Percentiles rank a stretch among this genome's conserved stretches.
These are phyloP conservation scores for Aradophagus sp. DNA, from an alignment of 1,140 invertebrate genomes.

Conservation along the genomic window DNA sequence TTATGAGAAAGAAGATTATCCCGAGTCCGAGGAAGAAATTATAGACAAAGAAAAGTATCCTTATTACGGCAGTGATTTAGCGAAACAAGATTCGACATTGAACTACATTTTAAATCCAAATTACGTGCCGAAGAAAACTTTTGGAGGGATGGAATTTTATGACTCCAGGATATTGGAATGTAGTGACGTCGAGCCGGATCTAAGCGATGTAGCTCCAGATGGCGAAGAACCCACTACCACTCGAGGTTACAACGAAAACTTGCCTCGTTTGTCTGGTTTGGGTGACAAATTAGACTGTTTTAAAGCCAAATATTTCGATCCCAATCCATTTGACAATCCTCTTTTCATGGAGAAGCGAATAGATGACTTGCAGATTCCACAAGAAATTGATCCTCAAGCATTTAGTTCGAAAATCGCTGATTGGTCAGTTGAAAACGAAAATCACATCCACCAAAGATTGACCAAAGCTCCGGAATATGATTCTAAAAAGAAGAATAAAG, in stretches of 20 bases:
- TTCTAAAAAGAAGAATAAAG: too few species aligned
- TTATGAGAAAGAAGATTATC: conserved; percentile 37
- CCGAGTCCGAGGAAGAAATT: conserved; percentile 15
- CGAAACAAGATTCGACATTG: conserved; percentile 65
- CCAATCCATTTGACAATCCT: conserved; percentile 83
- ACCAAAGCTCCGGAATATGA: conserved; percentile 63
- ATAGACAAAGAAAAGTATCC: conserved; percentile 73
- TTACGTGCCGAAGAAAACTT: conserved; percentile 72
- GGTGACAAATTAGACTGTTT: conserved; percentile 85
- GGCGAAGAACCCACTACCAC: conserved; percentile 63
- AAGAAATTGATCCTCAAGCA: conserved; percentile 57
- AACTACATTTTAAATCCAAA: conserved; percentile 73
- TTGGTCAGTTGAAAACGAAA: conserved; percentile 57
- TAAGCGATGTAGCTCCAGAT: conserved; percentile 66
- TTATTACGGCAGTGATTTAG: conserved; percentile 65
- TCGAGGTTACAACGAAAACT: conserved; percentile 60
- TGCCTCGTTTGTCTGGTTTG: conserved; percentile 74
- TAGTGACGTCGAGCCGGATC: conserved; percentile 67
- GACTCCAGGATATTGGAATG: conserved; percentile 72
- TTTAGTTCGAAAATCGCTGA: conserved; percentile 61
- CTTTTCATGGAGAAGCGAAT: conserved; percentile 79
- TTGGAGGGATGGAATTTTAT: conserved; percentile 76
- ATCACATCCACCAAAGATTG: conserved; percentile 46
- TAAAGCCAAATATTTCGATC: conserved; percentile 83
- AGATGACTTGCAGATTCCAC: conserved; percentile 51